Conservation (phyloP, 2,888 invertebrate species). For the Ctena decussata region DNA sequence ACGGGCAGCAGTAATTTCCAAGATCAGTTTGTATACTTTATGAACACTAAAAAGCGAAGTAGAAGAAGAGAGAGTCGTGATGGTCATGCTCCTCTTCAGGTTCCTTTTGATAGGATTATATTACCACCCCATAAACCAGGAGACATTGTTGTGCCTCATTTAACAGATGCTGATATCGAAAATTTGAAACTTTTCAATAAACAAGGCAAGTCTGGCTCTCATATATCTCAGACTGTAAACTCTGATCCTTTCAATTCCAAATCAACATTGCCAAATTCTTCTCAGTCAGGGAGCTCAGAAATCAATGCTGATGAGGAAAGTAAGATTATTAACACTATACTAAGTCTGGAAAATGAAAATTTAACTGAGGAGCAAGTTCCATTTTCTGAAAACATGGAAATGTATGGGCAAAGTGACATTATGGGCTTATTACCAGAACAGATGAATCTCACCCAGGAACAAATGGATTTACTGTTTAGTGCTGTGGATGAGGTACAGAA, state of each 20-base stretch:
- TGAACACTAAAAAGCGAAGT: slow-evolving; percentile 83
- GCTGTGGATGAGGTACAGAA: slow-evolving; percentile 80
- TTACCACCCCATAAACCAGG: slow-evolving; percentile 78
- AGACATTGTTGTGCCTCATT: slow-evolving; percentile 81
- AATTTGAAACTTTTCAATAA: slow-evolving; percentile 69
- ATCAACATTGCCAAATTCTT: slow-evolving; percentile 18
- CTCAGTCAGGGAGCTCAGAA: slow-evolving; percentile 11
- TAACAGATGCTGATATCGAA: slow-evolving; percentile 82
- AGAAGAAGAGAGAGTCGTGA: slow-evolving; percentile 76
- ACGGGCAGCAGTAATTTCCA: slow-evolving; percentile 84
- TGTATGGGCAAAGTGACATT: slow-evolving; percentile 56
- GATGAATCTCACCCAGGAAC: slow-evolving; percentile 79
- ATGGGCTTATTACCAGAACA: slow-evolving; percentile 69
- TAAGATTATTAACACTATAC: slow-evolving; percentile 80
- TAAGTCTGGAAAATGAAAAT: slow-evolving; percentile 80
- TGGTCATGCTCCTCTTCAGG: slow-evolving; percentile 45
- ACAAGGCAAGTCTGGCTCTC: slow-evolving; percentile 30
- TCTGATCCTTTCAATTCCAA: not conserved
- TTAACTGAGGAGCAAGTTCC: slow-evolving; percentile 25
- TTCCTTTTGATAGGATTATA: slow-evolving; percentile 69
- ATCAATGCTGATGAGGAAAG: slow-evolving; percentile 73
- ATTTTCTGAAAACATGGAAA: slow-evolving; percentile 54
- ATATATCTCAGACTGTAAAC: not conserved
- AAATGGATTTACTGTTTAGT: slow-evolving; percentile 77
- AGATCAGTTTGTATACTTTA: slow-evolving; percentile 86